Conservation (phyloP, 2,797 vertebrate species). For the Cetoscarus ocellatus region DNA sequence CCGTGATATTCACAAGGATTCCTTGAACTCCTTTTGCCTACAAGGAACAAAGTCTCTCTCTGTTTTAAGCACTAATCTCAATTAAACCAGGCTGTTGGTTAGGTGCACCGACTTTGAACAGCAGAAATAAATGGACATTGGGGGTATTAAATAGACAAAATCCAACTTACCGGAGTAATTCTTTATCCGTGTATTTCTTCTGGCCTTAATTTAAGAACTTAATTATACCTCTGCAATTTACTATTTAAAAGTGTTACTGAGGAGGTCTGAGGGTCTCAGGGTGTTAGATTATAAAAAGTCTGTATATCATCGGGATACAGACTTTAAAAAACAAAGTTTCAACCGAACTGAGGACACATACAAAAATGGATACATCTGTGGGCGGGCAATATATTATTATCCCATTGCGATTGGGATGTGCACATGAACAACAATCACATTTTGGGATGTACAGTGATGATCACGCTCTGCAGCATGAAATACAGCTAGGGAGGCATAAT, state of each 20-base stretch:
- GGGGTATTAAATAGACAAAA: conserved; percentile 4
- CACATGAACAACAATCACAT: too few relatives aligned
- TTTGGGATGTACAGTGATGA: too few relatives aligned
- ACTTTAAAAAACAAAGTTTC: too few relatives aligned
- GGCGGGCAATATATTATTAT: too few relatives aligned
- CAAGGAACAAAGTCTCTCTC: conserved; percentile 50
- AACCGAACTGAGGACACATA: too few relatives aligned
- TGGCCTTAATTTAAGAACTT: conserved; percentile 25
- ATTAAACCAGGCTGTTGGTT: conserved; percentile 64
- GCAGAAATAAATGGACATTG: conserved; percentile 33
- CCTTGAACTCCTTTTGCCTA: conserved; percentile 64
- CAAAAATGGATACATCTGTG: too few relatives aligned
- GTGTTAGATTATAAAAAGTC: too few relatives aligned
- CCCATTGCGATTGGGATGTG: too few relatives aligned
- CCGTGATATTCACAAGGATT: conserved; percentile 74
- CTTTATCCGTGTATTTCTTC: conserved; percentile 6
- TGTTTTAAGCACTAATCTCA: conserved; percentile 64
- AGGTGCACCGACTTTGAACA: conserved; percentile 41
- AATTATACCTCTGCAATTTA: neutral
- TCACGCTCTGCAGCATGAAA: too few relatives aligned
- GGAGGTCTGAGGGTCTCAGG: too few relatives aligned
- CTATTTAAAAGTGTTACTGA: neutral
- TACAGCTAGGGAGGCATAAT: too few relatives aligned
- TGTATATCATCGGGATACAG: too few relatives aligned
- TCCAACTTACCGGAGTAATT: conserved; percentile 14